These are phyloP conservation scores for Diogma glabrata DNA, from an alignment of 2,888 invertebrate genomes.

Conservation along the genomic window DNA sequence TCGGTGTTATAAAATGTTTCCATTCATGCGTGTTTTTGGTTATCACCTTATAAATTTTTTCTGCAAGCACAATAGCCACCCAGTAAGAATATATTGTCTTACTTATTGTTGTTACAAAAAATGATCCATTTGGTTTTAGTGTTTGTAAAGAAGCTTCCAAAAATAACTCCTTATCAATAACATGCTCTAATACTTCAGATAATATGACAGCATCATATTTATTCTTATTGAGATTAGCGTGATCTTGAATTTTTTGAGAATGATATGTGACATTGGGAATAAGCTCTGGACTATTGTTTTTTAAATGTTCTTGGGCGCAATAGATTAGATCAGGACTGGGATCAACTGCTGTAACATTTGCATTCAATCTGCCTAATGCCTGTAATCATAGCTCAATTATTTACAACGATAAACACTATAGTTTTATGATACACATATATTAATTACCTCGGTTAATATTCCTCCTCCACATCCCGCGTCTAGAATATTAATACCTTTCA, in stretches of 20 bases:
- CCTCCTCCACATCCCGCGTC: conserved; percentile 94
- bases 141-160: conserved; percentile 51
- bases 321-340: conserved; percentile 57
- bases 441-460: conserved; percentile 58
- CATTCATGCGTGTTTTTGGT: conserved; percentile 86
- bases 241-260: conserved; percentile 39
- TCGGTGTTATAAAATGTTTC: conserved; percentile 75
- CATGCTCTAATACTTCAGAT: conserved; percentile 87
- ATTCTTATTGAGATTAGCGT: conserved; percentile 36
- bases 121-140: conserved; percentile 55
- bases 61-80: conserved; percentile 59
- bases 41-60: conserved; percentile 58
- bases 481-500: conserved; percentile 55
- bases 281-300: conserved; percentile 25
- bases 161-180: conserved; percentile 60
- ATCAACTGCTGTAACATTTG: conserved; percentile 70
- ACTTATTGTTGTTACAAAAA: conserved; percentile 59
- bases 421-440: too few species aligned
- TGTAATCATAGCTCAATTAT: too few species aligned
- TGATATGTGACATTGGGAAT: conserved; percentile 25
- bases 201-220: conserved; percentile 72
- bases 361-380: conserved; percentile 69
- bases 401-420: too few species aligned
- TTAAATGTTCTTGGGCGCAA: conserved; percentile 51
- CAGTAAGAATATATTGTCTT: conserved; percentile 52